Conservation (phyloP, 2,113 vertebrate species). For the Ceyx margarethae region DNA sequence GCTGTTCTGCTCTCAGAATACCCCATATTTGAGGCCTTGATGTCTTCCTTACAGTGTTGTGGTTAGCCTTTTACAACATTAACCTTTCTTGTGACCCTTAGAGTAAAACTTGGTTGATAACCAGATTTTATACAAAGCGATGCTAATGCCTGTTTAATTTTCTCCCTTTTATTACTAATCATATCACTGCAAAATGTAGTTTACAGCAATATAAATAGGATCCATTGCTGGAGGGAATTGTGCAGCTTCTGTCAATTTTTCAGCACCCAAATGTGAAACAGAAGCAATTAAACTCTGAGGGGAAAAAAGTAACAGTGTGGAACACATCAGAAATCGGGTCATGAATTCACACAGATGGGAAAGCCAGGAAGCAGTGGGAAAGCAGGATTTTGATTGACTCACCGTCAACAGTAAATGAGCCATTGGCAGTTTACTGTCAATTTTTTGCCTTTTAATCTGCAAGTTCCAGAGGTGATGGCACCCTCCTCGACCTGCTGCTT, state of each 20-base stretch:
- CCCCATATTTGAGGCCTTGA: background rate
- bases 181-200: constrained; percentile 65
- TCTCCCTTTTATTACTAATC: constrained; percentile 71
- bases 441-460: constrained; percentile 65
- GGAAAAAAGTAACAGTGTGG: constrained; percentile 70
- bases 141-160: constrained; percentile 67
- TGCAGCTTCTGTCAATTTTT: constrained; percentile 72
- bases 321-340: constrained; percentile 73
- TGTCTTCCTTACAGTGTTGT: background rate
- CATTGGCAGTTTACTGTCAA: constrained; percentile 65
- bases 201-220: constrained; percentile 73
- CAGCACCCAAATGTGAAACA: constrained; percentile 73
- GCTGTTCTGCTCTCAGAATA: background rate
- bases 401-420: constrained; percentile 69
- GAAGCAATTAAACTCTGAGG: constrained; percentile 74
- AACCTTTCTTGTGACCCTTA: constrained; percentile 8
- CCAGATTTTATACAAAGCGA: constrained; percentile 43
- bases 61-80: background rate
- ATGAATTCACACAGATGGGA: constrained; percentile 74
- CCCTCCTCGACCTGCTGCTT: background rate
- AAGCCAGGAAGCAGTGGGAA: constrained; percentile 68
- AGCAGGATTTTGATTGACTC: constrained; percentile 69
- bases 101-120: constrained; percentile 14
- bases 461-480: constrained; percentile 53
- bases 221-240: constrained; percentile 71